These are phyloP conservation scores for Porites australiensis DNA, from an alignment of 64 coral and sea anemone genomes.

Conservation along the genomic window DNA sequence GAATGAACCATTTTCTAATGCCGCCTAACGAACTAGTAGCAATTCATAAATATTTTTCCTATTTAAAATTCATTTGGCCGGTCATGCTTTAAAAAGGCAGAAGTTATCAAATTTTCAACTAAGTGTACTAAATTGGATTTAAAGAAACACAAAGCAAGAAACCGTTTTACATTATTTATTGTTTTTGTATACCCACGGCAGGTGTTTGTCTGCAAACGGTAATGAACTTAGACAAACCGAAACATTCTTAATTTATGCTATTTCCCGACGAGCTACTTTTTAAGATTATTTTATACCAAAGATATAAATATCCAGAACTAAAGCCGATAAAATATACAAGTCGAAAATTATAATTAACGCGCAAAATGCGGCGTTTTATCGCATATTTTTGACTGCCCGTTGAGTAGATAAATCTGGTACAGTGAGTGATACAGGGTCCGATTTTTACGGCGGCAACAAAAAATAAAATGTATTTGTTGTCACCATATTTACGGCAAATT, in stretches of 20 bases:
- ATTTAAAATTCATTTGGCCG: not conserved
- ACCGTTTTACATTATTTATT: conserved; percentile 10
- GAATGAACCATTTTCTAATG: not conserved
- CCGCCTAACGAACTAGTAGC: not conserved
- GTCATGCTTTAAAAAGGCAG: not conserved
- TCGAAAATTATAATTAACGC: not conserved
- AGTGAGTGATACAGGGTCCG: too few relatives aligned
- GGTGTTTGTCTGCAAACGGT: not conserved
- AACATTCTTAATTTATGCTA: not conserved
- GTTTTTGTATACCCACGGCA: not conserved
- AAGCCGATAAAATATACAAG: not conserved
- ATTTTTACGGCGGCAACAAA: not conserved
- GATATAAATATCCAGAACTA: not conserved
- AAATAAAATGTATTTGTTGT: not conserved
- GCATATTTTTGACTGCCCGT: too few relatives aligned
- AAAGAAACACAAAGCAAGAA: not conserved
- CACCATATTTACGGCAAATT: not conserved
- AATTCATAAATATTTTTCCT: not conserved
- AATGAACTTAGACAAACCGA: conserved; percentile 16
- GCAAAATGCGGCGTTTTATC: too few relatives aligned
- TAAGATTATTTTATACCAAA: not conserved
- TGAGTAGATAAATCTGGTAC: too few relatives aligned
- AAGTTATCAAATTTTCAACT: conserved; percentile 42
- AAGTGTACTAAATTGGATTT: conserved; percentile 45
- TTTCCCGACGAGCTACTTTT: not conserved